Base-by-base conservation (phyloP, 37 sponge, comb jelly and placozoan genomes). In the Hexactinellida sp. region DNA sequence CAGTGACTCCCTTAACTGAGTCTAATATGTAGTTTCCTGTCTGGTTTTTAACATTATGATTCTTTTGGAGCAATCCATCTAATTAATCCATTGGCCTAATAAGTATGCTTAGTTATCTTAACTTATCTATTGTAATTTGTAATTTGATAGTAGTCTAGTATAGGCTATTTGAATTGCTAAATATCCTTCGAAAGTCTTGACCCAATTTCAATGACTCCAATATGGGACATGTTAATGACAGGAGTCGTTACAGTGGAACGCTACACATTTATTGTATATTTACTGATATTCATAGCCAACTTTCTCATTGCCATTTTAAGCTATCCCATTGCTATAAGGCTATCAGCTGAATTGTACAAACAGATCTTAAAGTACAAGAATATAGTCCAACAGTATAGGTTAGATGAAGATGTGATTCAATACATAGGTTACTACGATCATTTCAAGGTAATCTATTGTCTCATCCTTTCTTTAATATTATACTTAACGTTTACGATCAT, bases 171-270 rank as follows among this genome's bases (percentile, higher is more conserved):
- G n/a, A n/a, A n/a, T n/a, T n/a, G n/a, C n/a, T n/a, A n/a, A n/a
- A n/a, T n/a, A n/a, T n/a, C n/a, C n/a, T n/a, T n/a, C n/a, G n/a
- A n/a, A n/a, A n/a, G n/a, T n/a, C n/a, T n/a, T n/a, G n/a, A n/a
- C n/a, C n/a, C n/a, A n/a, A 47, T 47, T 47, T 9, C 13, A 63
- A 63, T 63, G 76, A 63, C 76, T 63, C 76, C 76, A 7, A 23
- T 63, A 63, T 63, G 76, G 76, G 76, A 63, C 76, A 63, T 63
- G 76, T 63, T 63, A 63, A 25, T 63, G 76, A 63, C 34, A n/a
- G 76, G 76, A 32, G 76, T 63, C 21, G 34, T 32, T 23, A 63
- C 28, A 5, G 19, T 32, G 30, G 28, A 10, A 63, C 30, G 3
- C 13, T 63, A 63, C 76, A n/a, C 76, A 23, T 63, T 63, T 28